phyloP scores from a whole-genome alignment of 2,113 vertebrate genomes.

The Macaca fascicularis region T2T-MFA8v1.1 NC_088380.1:108654501-108655000 shows the following conservation, averaged over 20 bases:
- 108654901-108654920: not conserved
- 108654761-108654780: not conserved
- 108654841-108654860: not conserved
- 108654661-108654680: not conserved
- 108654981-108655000: not conserved
- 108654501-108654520: not conserved
- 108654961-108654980: not conserved
- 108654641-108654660: not conserved
- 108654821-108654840: not conserved
- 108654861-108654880: not conserved
- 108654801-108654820: not conserved
- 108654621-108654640: not conserved
- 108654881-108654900: not conserved
- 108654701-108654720: not conserved
- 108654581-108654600: not conserved
- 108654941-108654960: not conserved
- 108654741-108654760: not conserved
- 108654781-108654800: not conserved
- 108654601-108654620: not conserved
- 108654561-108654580: not conserved
- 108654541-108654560: not conserved
- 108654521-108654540: not conserved
- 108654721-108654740: not conserved
- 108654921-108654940: conserved; percentile 35
- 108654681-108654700: not conserved